Evolutionary conservation across 2,888 invertebrate species (phyloP).

Genomic region (Stenchaetothrips biformis): DNA sequence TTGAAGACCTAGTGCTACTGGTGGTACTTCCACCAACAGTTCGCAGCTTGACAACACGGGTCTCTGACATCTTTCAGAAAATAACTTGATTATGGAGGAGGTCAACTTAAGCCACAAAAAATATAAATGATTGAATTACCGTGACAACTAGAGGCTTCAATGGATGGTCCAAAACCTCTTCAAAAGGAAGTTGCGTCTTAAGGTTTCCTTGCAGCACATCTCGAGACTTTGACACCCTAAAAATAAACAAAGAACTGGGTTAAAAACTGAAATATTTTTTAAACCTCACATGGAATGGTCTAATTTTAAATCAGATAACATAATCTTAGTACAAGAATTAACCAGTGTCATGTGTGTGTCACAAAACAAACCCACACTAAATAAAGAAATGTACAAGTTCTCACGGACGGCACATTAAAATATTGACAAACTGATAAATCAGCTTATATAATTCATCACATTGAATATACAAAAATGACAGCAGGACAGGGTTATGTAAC

Average conservation of each 20-base stretch:
- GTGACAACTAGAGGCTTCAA: conserved; percentile 52
- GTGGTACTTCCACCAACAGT: conserved; percentile 48
- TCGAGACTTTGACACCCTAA: neutral
- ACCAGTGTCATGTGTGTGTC: neutral
- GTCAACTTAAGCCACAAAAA: conserved; percentile 13
- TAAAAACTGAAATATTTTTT: neutral
- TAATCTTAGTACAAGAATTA: neutral
- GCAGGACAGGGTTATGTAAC: neutral
- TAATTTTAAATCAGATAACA: neutral
- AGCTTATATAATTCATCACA: neutral
- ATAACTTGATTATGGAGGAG: conserved; percentile 25
- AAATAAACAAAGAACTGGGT: neutral
- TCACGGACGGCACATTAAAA: too few species aligned
- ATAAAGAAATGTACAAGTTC: neutral
- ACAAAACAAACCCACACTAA: neutral
- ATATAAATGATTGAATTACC: conserved; percentile 40
- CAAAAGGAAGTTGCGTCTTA: conserved; percentile 34
- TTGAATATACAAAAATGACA: neutral
- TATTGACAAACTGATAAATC: neutral
- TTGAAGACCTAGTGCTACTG: conserved; percentile 53
- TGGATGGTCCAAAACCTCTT: conserved; percentile 55
- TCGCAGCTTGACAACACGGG: conserved; percentile 50
- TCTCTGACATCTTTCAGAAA: conserved; percentile 51
- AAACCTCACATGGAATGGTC: neutral
- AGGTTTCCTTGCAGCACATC: neutral